Evolutionary conservation across 2,113 vertebrate genomes (phyloP), one percentile per base, ranked within the genome.

Genomic region (Marmota flaviventris): DNA sequence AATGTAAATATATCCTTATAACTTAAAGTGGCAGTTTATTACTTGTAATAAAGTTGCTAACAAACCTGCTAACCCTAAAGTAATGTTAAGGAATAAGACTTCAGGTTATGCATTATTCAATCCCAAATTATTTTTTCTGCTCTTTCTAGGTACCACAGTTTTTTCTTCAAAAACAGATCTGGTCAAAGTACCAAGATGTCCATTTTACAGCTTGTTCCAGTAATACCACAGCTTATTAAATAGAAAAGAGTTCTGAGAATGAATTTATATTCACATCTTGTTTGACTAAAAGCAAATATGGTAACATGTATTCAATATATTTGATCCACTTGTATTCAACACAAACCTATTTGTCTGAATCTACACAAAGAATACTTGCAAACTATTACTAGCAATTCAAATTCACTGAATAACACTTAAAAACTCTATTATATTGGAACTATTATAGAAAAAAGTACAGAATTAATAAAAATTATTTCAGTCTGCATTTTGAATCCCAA

Each of bases 1-100:
- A 89, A 92, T 92, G 24, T 77, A 94, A 97, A 95, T 87, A 81
- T 78, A 95, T 88, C 25, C 94, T 96, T 93, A 85, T 91, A 97
- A 96, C 83, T 93, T 93, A 89, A 97, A 89, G 82, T 75, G 45
- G 24, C 61, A 34, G 48, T 70, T 95, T 48, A 93, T 88, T 94
- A 87, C 42, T 87, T 89, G 25, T 65, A 93, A 96, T 88, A 88
- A 91, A 93, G 70, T 83, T 89, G 27, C n/a, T 86, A 69, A 75
- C 34, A 81, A 92, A 42, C 10, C 45, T 14, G 76, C 27, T 85
- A 48, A 81, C n/a, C n/a, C 20, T 63, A 92, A 79, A 34, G 18
- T 75, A 77, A 85, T 82, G 14, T 51, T 69, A 79, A 51, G 42
- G n/a, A 89, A 53, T 78, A 34, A n/a, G 13, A 69, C 22, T 86